phyloP scores from a whole-genome alignment of 2,113 vertebrate species.

The Zosterops pallidus region DNA sequence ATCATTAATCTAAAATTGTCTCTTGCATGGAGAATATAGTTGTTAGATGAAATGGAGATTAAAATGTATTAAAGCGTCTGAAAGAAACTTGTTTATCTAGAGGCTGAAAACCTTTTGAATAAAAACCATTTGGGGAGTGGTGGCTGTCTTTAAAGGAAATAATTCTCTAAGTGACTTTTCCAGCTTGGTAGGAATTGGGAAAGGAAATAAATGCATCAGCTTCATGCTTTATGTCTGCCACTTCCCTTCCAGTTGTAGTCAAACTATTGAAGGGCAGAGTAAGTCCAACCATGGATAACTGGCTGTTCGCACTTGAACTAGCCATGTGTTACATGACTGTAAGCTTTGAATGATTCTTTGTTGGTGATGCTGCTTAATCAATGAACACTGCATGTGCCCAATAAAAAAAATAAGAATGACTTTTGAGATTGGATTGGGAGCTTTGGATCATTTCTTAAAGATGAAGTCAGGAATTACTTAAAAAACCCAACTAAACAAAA shows the following conservation, averaged over 20 bases:
- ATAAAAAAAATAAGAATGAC: neutral
- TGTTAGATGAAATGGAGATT: neutral
- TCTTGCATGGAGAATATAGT: neutral
- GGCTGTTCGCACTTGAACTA: neutral
- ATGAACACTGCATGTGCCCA: rapidly evolving
- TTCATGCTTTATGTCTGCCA: rapidly evolving
- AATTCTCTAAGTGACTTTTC: neutral
- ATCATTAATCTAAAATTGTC: neutral
- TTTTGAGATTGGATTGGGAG: neutral
- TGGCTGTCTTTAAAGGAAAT: neutral
- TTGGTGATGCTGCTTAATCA: neutral
- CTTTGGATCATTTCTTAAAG: neutral
- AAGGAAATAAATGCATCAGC: neutral
- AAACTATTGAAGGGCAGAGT: neutral
- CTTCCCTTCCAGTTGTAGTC: neutral
- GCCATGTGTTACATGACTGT: neutral
- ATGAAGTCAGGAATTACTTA: neutral
- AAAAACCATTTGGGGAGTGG: neutral
- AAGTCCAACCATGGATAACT: neutral
- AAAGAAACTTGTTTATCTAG: neutral
- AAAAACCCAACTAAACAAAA: neutral
- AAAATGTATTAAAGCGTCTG: neutral
- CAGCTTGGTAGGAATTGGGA: neutral
- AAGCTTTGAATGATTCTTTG: neutral
- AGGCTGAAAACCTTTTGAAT: neutral